Conservation (phyloP, 2,113 vertebrate species). For the Nibea coibor region DNA sequence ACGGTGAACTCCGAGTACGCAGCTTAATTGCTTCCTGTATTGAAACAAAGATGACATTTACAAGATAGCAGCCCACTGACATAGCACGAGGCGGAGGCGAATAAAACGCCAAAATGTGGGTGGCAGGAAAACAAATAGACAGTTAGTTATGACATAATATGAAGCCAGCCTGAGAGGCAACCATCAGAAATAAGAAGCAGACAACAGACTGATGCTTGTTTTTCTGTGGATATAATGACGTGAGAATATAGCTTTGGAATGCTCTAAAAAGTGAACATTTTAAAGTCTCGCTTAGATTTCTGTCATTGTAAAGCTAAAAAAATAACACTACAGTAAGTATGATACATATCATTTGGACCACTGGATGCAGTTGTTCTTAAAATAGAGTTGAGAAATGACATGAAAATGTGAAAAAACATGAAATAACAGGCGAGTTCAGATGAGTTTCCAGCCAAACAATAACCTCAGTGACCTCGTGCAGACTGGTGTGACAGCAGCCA, state of each 20-base stretch:
- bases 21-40: slow-evolving; percentile 43
- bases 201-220: neutral
- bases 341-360: neutral
- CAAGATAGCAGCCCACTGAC: slow-evolving; percentile 28
- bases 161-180: slow-evolving; percentile 20
- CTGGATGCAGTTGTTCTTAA: neutral
- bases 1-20: neutral
- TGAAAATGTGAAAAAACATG: neutral
- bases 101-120: slow-evolving; percentile 22
- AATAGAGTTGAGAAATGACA: slow-evolving; percentile 13
- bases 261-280: neutral
- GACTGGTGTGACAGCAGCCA: slow-evolving; percentile 47
- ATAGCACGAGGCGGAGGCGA: slow-evolving; percentile 38
- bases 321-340: neutral
- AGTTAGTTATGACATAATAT: slow-evolving; percentile 20
- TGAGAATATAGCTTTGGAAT: neutral
- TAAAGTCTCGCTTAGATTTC: neutral
- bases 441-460: slow-evolving; percentile 24
- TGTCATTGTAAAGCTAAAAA: neutral
- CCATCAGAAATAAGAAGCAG: neutral
- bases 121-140: slow-evolving; percentile 19
- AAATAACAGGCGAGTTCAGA: neutral
- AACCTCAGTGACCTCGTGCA: slow-evolving; percentile 57
- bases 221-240: neutral
- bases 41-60: slow-evolving; percentile 61